Evolutionary conservation across 1,140 invertebrate genomes (phyloP).

Genomic region (Macrotrachela quadricornifera): DNA sequence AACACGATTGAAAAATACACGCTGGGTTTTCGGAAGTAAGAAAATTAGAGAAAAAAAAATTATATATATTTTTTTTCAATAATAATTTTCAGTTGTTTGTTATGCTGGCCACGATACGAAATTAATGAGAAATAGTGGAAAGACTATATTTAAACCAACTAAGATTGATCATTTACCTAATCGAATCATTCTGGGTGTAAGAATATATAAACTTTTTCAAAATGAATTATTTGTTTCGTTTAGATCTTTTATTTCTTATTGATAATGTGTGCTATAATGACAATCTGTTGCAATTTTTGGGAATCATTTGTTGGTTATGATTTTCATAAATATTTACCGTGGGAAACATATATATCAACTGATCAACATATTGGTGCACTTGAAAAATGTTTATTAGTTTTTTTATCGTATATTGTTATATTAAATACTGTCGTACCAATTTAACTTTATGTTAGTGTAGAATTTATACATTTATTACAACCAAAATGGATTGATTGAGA

Average conservation of each 20-base stretch:
- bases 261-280: constrained; percentile 89
- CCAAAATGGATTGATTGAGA: constrained; percentile 95
- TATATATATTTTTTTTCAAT: too few species aligned
- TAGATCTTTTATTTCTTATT: constrained; percentile 86
- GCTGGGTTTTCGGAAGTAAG: constrained; percentile 3
- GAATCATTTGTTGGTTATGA: constrained; percentile 50
- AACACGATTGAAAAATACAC: constrained; percentile 32
- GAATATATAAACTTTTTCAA: too few species aligned
- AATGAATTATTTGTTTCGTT: too few species aligned
- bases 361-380: constrained; percentile 10
- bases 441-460: constrained; percentile 80
- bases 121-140: constrained; percentile 98
- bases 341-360: constrained; percentile 69
- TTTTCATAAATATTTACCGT: constrained; percentile 76
- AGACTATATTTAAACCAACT: constrained; percentile 94
- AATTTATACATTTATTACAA: constrained; percentile 85
- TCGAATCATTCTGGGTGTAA: constrained; percentile 71
- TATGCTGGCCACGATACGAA: constrained; percentile 97
- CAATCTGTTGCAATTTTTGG: constrained; percentile 87
- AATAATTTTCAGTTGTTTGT: constrained; percentile 1
- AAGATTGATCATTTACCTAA: constrained; percentile 92
- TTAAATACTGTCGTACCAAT: constrained; percentile 99
- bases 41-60: too few species aligned
- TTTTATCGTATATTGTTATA: constrained; percentile 62
- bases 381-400: constrained; percentile 78